Evolutionary conservation across 2,888 invertebrate genomes (phyloP), one percentile per base, ranked within the genome.

Genomic region (Trilocha varians): DNA sequence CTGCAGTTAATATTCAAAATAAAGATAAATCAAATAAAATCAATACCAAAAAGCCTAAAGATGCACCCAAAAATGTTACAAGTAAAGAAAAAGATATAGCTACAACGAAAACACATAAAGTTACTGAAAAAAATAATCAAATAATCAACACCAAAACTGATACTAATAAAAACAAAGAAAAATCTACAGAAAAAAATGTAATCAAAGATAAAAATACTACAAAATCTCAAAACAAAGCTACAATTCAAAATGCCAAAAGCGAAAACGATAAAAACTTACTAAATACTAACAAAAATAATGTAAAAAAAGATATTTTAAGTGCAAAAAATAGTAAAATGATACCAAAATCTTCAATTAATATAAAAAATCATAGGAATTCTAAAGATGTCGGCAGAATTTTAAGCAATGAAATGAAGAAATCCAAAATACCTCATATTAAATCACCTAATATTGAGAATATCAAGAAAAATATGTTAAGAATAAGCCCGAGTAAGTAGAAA

Each of bases 401-500:
- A 11, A 39, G n/a, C 16, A 17, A 13, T 13, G 34, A 39, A 34
- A 13, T 17, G 2, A 53, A 46, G 32, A 45, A 40, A 0, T 59
- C 74, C 0, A 74, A 68, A 44, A 72, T 76, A 32, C 70, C 74
- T 0, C 64, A 62, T 38, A 72, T 54, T 18, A n/a, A 58, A 1
- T 47, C 59, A 0, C 40, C 47, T 0, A 40, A 51, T 2, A 49
- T 52, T 3, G 56, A 58, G 32, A 57, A 43, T 5, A 39, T 55
- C 0, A 65, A 57, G 44, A 64, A 59, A 14, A 61, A 65, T 41
- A 48, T 65, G 1, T 16, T 66, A 1, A 53, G 74, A 25, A 57
- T 66, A 0, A 78, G 75, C 41, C 74, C 78, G 32, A 62, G 78
- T 78, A 60, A 71, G 78, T 72, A 41, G 5, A 14, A n/a, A 2